Evolutionary conservation across 1,140 invertebrate species (phyloP), one percentile per base, ranked within the genome.

Genomic region (Penaeus indicus): DNA sequence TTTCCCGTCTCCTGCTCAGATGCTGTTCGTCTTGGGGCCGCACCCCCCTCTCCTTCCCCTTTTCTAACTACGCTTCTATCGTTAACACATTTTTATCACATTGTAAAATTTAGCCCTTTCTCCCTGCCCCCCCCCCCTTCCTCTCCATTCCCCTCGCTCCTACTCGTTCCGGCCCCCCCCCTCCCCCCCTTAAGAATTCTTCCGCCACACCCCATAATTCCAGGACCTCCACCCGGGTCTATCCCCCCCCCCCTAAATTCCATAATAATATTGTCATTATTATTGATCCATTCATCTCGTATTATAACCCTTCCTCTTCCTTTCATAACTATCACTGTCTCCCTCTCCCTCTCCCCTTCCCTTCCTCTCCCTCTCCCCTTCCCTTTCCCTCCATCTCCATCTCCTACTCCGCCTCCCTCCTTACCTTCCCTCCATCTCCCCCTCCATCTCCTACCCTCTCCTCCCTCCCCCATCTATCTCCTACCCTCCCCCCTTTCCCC

Each of bases 211-310:
- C 80, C 32, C 38, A 83, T 61, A 63, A 62, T 38, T 62, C n/a
- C 47, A 13, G 47, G 1, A n/a, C 80, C 38, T 83, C 22, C 25
- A 27, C 54, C 80, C 47, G 47, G 47, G 47, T 54, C 47, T 32
- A 10, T 27, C 54, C 54, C 80, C 61, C 25, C 13, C 80, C 27
- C 27, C 80, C 79, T 67, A 11, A 25, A 72, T 72, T 72, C 67
- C 67, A 83, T 83, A 83, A 61, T 83, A 63, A 61, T 32, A 63
- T 62, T 62, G 80, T 83, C 80, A 32, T 83, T 83, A 83, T 83
- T 61, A 83, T 62, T 32, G 80, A 32, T 62, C 80, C 80, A 83
- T 83, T 83, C 25, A 83, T 83, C 80, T 54, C 80, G 32, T 25
- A 62, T 62, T 83, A 83, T 83, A 83, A 83, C 80, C 80, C 80